These are phyloP conservation scores for Diplogasteroides magnus DNA, from an alignment of 1,140 invertebrate genomes.

Conservation along the genomic window DNA sequence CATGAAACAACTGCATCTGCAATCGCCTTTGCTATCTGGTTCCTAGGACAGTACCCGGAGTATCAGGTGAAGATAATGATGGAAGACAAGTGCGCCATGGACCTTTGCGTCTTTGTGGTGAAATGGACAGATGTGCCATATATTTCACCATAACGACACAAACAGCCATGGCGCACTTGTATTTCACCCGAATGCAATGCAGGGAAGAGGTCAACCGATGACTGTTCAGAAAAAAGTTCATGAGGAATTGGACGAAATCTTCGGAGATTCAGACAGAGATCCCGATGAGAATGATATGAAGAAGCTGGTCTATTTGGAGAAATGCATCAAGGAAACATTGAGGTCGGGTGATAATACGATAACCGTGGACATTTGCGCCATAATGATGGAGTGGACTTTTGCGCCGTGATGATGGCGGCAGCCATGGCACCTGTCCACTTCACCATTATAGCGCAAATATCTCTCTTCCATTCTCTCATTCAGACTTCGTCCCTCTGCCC, in stretches of 20 bases:
- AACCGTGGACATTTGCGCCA: not conserved
- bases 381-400: not conserved
- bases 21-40: conserved; percentile 63
- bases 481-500: conserved; percentile 60
- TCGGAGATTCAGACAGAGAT: conserved; percentile 70
- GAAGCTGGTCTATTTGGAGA: conserved; percentile 75
- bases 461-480: no score
- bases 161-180: no score
- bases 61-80: conserved; percentile 60
- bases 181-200: no score
- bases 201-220: not conserved
- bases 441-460: no score
- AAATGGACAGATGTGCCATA: no score
- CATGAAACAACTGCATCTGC: conserved; percentile 83
- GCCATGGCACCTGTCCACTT: no score
- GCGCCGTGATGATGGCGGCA: no score
- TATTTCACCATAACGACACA: not conserved
- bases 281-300: conserved; percentile 72
- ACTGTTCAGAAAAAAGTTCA: conserved; percentile 67
- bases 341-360: conserved; percentile 26
- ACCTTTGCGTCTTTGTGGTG: no score
- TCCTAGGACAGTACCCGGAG: conserved; percentile 57
- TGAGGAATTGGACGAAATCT: conserved; percentile 72
- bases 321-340: conserved; percentile 73
- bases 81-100: no score